A percentile compares a stretch with the other conserved stretches of the same genome.
phyloP scores from a whole-genome alignment of 2,797 vertebrate species.

The Myotis findleyi region DNA sequence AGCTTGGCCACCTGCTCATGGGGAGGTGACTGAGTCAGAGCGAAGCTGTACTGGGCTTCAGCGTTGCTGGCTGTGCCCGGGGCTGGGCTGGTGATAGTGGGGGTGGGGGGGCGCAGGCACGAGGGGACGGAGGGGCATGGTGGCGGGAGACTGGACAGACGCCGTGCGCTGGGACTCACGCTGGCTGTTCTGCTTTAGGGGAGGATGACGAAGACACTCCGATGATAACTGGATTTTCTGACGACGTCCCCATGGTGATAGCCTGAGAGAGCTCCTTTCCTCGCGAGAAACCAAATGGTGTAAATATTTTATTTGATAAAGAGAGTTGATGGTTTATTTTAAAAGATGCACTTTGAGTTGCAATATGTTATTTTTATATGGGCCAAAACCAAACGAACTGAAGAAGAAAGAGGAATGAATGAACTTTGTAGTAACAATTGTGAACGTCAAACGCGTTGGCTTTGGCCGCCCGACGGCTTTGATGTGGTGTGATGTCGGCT shows the following conservation, averaged over 20 bases:
- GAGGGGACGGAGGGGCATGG: too few species aligned
- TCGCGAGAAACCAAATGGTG: conserved; percentile 89
- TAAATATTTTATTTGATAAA: conserved; percentile 92
- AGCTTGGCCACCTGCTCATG: not conserved
- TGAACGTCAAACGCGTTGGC: conserved; percentile 88
- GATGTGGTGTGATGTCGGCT: conserved; percentile 84
- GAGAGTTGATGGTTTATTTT: conserved; percentile 91
- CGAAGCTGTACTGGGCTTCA: not conserved
- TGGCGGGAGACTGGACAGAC: accelerated
- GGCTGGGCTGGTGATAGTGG: not conserved
- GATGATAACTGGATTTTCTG: conserved; percentile 99
- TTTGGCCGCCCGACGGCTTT: conserved; percentile 84
- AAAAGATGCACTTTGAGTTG: conserved; percentile 92
- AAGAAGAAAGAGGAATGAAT: conserved; percentile 70
- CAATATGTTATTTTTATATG: conserved; percentile 93
- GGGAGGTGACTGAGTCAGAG: not conserved
- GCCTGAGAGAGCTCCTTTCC: conserved; percentile 89
- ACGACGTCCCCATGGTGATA: conserved; percentile 99
- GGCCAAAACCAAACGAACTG: conserved; percentile 85
- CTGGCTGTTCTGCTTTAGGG: conserved; percentile 87
- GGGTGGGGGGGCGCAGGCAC: too few species aligned
- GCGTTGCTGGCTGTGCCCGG: not conserved
- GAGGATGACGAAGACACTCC: conserved; percentile 98
- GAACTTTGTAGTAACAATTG: conserved; percentile 88
- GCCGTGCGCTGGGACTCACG: not conserved